These are phyloP conservation scores for Austrofundulus limnaeus DNA, from an alignment of 2,113 vertebrate genomes.

Conservation along the genomic window DNA sequence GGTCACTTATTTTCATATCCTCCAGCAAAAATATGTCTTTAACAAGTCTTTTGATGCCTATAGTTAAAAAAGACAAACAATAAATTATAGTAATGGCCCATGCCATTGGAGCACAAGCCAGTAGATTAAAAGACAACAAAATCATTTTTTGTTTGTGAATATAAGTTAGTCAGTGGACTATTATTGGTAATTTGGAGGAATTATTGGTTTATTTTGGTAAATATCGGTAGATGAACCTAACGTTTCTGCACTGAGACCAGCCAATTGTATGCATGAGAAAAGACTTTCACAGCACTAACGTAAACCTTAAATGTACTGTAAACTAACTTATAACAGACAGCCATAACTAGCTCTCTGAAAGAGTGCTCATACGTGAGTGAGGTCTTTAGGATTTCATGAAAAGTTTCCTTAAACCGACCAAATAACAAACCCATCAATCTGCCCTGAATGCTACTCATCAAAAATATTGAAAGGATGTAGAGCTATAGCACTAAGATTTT, in stretches of 20 bases:
- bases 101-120: slow-evolving; percentile 32
- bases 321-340: slow-evolving; percentile 71
- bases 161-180: slow-evolving; percentile 38
- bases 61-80: slow-evolving; percentile 21
- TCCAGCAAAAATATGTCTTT: slow-evolving; percentile 43
- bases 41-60: slow-evolving; percentile 51
- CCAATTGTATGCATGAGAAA: slow-evolving; percentile 78
- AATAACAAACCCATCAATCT: slow-evolving; percentile 72
- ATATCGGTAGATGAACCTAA: slow-evolving; percentile 53
- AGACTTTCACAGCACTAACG: slow-evolving; percentile 69
- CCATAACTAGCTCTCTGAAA: slow-evolving; percentile 75
- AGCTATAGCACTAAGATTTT: slow-evolving; percentile 63
- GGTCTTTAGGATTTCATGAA: slow-evolving; percentile 62
- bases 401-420: slow-evolving; percentile 73
- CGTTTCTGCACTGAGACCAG: slow-evolving; percentile 58
- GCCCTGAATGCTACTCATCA: slow-evolving; percentile 72
- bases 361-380: slow-evolving; percentile 63
- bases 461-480: slow-evolving; percentile 69
- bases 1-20: neutral
- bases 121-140: slow-evolving; percentile 45
- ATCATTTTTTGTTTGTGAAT: slow-evolving; percentile 50
- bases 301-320: slow-evolving; percentile 77
- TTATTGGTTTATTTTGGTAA: slow-evolving; percentile 8
- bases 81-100: slow-evolving; percentile 28
- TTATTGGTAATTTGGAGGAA: slow-evolving; percentile 48